phyloP scores from a whole-genome alignment of 2,888 invertebrate genomes.

The Ferdinandea cuprea region DNA sequence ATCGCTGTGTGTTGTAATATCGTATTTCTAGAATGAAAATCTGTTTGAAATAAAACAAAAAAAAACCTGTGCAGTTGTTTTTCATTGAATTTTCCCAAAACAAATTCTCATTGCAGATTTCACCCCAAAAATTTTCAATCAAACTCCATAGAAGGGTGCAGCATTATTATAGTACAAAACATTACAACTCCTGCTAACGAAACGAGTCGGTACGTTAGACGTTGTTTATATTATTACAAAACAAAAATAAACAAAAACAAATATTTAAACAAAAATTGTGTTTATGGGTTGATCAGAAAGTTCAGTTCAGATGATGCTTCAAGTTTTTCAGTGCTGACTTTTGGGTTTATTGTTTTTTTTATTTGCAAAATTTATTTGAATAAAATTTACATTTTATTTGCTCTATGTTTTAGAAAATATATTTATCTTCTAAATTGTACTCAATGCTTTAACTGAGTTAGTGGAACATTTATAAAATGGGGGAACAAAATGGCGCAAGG shows the following conservation, averaged over 20 bases:
- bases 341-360: too few species aligned
- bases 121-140: conserved; percentile 75
- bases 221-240: conserved; percentile 56
- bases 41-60: conserved; percentile 32
- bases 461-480: too few species aligned
- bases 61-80: conserved; percentile 39
- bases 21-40: conserved; percentile 54
- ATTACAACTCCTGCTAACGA: conserved; percentile 76
- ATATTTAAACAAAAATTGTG: background rate
- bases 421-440: too few species aligned
- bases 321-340: background rate
- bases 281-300: background rate
- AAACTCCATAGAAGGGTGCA: conserved; percentile 74
- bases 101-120: conserved; percentile 76
- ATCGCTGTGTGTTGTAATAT: conserved; percentile 68
- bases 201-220: conserved; percentile 77
- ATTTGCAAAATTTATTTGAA: background rate
- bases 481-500: too few species aligned
- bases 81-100: conserved; percentile 60
- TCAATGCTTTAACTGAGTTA: too few species aligned
- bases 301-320: background rate
- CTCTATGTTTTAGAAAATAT: background rate
- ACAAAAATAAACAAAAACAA: conserved; percentile 2
- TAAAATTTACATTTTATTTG: background rate
- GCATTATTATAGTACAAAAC: conserved; percentile 75